Base-by-base conservation (phyloP, 1,140 invertebrate species). In the Aphelinus atriplicis region DNA sequence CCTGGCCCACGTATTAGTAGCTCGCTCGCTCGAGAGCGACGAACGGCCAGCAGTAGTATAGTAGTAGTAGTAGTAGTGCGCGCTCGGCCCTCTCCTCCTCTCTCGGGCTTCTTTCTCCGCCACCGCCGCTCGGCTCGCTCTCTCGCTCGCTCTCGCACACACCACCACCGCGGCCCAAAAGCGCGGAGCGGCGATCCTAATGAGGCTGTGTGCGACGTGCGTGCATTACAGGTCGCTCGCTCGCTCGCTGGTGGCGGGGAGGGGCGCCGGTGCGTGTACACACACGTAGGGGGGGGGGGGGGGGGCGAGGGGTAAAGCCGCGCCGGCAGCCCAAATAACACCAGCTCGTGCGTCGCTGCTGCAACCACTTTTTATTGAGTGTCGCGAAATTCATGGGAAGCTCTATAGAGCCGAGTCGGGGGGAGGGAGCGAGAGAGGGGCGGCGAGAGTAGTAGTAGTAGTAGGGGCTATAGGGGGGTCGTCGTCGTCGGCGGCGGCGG, bases 291-390 rank as follows among this genome's bases (percentile, higher is more conserved):
- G 26, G 26, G 26, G 26, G 26, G 26, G 26, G 26, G 26, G 26
- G 26, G 26, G 26, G 26, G 80, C 84, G 83, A 85, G 85, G 80
- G 84, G 86, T 87, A 88, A 26, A 26, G 26, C 26, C 26, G 26
- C 26, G 26, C 26, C 86, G 86, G 87, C 87, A 87, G 87, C 86
- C 87, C 86, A 88, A 88, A 88, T 88, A 86, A 87, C 87, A 88
- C 26, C 26, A 88, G 86, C 87, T 87, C 85, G 87, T 87, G 86
- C 85, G 87, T 87, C 87, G 86, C 87, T 87, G 85, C 86, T 87
- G 86, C 85, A 87, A 87, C 87, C 85, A 87, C 87, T 87, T 88
- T 88, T 87, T 88, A 88, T 88, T 86, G 86, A 87, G 86, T 88
- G 86, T 88, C 86, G 86, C 86, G 85, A 88, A 88, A 88, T 88